Conservation (phyloP, 2,797 vertebrate genomes). For the Pipistrellus pipistrellus region DNA sequence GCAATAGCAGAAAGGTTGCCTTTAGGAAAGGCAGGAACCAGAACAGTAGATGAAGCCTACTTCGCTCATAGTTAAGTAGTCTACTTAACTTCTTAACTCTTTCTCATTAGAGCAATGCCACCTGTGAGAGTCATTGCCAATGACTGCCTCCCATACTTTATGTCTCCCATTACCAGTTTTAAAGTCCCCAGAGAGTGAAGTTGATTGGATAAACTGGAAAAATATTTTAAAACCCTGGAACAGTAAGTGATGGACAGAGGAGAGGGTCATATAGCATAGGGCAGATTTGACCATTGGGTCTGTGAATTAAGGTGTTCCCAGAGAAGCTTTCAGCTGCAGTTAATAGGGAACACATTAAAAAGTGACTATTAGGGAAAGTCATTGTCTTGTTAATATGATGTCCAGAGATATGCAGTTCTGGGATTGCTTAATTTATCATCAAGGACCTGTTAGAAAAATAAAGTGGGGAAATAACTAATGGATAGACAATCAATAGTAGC, state of each 20-base stretch:
- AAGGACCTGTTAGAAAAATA: slow-evolving; percentile 21
- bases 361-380: slow-evolving; percentile 3
- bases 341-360: slow-evolving; percentile 39
- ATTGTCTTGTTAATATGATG: slow-evolving; percentile 26
- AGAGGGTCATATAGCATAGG: not conserved
- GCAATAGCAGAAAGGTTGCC: slow-evolving; percentile 28
- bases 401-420: not conserved
- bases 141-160: not conserved
- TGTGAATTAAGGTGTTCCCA: slow-evolving; percentile 14
- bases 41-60: not conserved
- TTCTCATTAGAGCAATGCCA: not conserved
- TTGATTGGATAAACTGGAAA: slow-evolving; percentile 41
- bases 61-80: not conserved
- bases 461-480: not conserved
- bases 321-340: slow-evolving; percentile 24
- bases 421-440: not conserved
- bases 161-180: slow-evolving; percentile 4
- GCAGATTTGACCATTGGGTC: not conserved
- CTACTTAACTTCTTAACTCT: not conserved
- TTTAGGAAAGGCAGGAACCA: not conserved
- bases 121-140: not conserved
- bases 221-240: slow-evolving; percentile 51
- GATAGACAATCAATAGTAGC: not conserved
- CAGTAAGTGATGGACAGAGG: not conserved
- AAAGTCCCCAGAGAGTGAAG: slow-evolving; percentile 30